Conservation (phyloP, 2,797 vertebrate genomes). For the Sorex maritimensis region DNA sequence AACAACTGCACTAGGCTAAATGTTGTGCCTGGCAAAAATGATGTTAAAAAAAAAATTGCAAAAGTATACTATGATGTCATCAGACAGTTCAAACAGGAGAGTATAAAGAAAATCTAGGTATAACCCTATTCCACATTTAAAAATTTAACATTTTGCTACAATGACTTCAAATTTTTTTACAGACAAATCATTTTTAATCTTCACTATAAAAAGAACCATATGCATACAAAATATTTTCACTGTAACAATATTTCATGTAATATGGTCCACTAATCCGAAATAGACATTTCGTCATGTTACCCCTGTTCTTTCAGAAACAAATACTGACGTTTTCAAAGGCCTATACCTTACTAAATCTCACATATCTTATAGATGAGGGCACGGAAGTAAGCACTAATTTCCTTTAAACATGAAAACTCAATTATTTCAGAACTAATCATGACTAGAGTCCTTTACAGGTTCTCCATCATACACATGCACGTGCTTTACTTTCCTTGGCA, state of each 20-base stretch:
- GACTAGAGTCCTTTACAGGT: not conserved
- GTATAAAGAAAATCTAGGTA: constrained; percentile 16
- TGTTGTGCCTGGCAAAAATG: not conserved
- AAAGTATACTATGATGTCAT: not conserved
- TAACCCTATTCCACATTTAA: not conserved
- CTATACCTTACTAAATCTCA: not conserved
- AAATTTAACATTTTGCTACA: constrained; percentile 23
- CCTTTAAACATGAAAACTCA: not conserved
- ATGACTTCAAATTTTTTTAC: not conserved
- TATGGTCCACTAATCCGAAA: not conserved
- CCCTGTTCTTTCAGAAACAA: not conserved
- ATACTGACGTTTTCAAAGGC: not conserved
- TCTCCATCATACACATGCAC: not conserved
- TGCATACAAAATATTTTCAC: not conserved
- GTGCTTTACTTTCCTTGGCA: not conserved
- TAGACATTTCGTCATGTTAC: not conserved
- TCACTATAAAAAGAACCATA: not conserved
- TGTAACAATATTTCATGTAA: not conserved
- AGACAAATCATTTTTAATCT: not conserved
- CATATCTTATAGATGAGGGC: not conserved
- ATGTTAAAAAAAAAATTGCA: not conserved
- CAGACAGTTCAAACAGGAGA: constrained; percentile 56
- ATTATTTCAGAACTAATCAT: not conserved
- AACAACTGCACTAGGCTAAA: not conserved
- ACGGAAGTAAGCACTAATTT: not conserved